Conservation (phyloP, 2,888 invertebrate species). For the Eudasyphora cyanicolor region DNA sequence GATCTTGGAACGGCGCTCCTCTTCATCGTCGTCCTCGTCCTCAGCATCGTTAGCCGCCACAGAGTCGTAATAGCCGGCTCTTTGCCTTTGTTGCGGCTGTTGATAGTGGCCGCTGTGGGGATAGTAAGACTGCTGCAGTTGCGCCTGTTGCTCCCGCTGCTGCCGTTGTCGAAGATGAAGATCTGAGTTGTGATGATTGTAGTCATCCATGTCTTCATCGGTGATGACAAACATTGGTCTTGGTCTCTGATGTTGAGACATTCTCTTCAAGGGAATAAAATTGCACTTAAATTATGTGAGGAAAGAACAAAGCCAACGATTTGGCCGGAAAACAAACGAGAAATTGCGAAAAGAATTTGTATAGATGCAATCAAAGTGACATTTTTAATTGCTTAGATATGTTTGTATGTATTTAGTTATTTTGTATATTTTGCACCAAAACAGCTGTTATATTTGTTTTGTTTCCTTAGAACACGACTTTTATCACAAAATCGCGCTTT, state of each 20-base stretch:
- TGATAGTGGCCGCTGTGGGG: constrained; percentile 18
- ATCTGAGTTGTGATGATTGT: constrained; percentile 35
- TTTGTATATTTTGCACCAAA: background rate
- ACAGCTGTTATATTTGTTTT: background rate
- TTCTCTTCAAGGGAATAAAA: background rate
- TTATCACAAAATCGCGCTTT: background rate
- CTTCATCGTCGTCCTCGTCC: constrained; percentile 67
- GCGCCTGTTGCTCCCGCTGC: background rate
- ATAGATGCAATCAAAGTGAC: background rate
- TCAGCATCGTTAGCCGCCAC: constrained; percentile 53
- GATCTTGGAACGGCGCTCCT: constrained; percentile 71
- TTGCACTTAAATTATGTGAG: background rate
- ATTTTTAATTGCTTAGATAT: background rate
- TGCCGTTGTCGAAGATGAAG: constrained; percentile 2
- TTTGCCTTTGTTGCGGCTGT: background rate
- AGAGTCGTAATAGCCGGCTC: background rate
- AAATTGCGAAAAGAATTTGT: background rate
- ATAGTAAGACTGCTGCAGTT: background rate
- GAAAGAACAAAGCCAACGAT: too few relatives aligned
- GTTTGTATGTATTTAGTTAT: background rate
- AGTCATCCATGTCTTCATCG: constrained; percentile 36
- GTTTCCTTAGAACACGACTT: background rate
- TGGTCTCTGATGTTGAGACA: background rate
- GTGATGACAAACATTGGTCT: constrained; percentile 55
- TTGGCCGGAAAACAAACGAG: too few relatives aligned